Percentiles rank a stretch among this genome's conserved stretches.
Conservation (phyloP, 2,888 invertebrate species). For the Cryptophagus acutangulus region DNA sequence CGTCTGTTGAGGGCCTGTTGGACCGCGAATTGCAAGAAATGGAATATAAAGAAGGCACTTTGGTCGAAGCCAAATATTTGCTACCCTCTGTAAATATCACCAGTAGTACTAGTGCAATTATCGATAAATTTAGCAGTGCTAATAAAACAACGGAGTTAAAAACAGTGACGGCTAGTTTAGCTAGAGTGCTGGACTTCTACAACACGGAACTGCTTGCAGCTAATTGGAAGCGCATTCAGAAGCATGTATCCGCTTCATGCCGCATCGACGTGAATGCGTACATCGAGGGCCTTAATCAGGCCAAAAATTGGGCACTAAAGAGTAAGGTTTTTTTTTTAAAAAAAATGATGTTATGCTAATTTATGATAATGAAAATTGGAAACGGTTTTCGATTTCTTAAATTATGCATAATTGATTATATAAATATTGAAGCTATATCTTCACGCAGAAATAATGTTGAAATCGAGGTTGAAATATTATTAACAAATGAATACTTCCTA, state of each 20-base stretch:
- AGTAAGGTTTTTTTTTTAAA: conserved; percentile 60
- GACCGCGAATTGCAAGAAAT: too few species aligned
- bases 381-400: too few species aligned
- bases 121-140: conserved; percentile 6
- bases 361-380: too few species aligned
- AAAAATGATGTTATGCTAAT: too few species aligned
- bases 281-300: conserved; percentile 54
- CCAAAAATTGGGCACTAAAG: conserved; percentile 65
- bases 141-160: conserved; percentile 16
- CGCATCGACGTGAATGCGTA: conserved; percentile 56
- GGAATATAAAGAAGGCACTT: conserved; percentile 33
- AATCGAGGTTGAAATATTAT: too few species aligned
- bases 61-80: conserved; percentile 31
- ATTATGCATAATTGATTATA: too few species aligned
- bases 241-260: conserved; percentile 53
- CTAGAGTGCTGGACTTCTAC: conserved; percentile 54
- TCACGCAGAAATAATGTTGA: too few species aligned
- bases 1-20: too few species aligned
- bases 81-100: conserved; percentile 33
- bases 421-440: too few species aligned
- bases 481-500: too few species aligned
- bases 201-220: conserved; percentile 53
- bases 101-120: conserved; percentile 27
- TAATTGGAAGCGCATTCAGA: conserved; percentile 53
- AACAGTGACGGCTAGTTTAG: conserved; percentile 42